Conservation (phyloP, 1,140 invertebrate species). For the Batillaria attramentaria region DNA sequence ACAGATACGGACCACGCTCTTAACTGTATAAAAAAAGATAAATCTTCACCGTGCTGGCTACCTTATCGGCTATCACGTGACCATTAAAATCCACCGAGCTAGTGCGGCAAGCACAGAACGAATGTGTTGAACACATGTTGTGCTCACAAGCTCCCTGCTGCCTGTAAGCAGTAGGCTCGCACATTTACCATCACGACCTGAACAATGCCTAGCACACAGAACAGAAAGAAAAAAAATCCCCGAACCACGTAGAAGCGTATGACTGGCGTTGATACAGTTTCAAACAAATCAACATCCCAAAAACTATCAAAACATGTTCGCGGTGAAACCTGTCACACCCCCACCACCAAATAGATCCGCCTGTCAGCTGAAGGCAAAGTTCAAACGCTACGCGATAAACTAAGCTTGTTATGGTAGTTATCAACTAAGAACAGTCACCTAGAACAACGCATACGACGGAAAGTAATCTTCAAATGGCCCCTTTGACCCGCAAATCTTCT, state of each 20-base stretch:
- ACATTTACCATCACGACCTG: background rate
- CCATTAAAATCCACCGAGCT: conserved; percentile 9
- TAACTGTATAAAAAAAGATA: too few relatives aligned
- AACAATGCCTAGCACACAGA: too few relatives aligned
- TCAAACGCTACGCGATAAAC: conserved; percentile 14
- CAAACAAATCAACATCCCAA: background rate
- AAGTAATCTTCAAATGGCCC: too few relatives aligned
- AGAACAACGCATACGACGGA: too few relatives aligned
- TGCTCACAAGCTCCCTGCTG: conserved; percentile 10
- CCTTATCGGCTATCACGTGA: conserved; percentile 25
- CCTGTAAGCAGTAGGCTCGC: too few relatives aligned
- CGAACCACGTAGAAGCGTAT: too few relatives aligned
- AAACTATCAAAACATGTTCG: background rate
- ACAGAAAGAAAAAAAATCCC: too few relatives aligned
- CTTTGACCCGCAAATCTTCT: too few relatives aligned
- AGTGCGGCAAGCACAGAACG: background rate
- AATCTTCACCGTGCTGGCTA: background rate
- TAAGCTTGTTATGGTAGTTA: too few relatives aligned
- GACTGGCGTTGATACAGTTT: too few relatives aligned
- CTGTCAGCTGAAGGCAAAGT: conserved; percentile 30
- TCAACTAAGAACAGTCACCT: too few relatives aligned
- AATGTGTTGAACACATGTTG: conserved; percentile 29
- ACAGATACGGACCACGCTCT: too few relatives aligned
- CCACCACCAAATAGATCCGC: conserved; percentile 9
- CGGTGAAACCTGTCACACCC: conserved; percentile 19